A percentile compares a stretch with the other conserved stretches of the same genome.
phyloP scores from a whole-genome alignment of 2,888 invertebrate species.

The Ormia ochracea region DNA sequence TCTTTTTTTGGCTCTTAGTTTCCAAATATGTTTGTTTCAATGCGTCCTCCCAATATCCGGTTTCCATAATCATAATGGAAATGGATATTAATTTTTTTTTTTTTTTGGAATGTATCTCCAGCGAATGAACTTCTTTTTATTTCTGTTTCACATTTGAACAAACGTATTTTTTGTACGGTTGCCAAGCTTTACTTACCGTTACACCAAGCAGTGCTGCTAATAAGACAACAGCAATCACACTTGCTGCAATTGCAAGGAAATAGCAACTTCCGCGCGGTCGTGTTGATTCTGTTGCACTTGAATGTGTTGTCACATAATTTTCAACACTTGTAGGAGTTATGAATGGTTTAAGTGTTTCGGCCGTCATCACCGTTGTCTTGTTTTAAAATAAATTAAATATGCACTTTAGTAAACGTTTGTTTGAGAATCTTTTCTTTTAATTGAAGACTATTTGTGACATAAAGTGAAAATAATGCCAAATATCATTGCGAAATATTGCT shows the following conservation, averaged over 20 bases:
- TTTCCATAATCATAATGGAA: no score
- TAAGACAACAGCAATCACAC: conserved; percentile 67
- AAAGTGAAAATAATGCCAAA: conserved; percentile 11
- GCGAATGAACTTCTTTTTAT: background rate
- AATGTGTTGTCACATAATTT: conserved; percentile 69
- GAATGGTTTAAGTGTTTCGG: conserved; percentile 76
- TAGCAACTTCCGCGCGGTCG: conserved; percentile 65
- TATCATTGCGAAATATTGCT: background rate
- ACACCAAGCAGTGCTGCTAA: conserved; percentile 69
- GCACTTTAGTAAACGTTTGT: background rate
- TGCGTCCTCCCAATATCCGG: no score
- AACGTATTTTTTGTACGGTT: background rate
- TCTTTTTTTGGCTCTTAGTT: no score
- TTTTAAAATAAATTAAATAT: conserved; percentile 16
- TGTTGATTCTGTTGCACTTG: conserved; percentile 61
- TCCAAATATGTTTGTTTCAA: no score
- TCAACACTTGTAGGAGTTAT: conserved; percentile 73
- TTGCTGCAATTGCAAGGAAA: conserved; percentile 69
- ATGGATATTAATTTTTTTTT: no score
- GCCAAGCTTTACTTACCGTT: conserved; percentile 69
- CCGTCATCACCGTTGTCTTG: conserved; percentile 70
- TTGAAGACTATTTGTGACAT: background rate
- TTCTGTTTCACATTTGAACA: background rate
- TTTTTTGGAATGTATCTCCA: no score
- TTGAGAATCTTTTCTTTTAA: conserved; percentile 8